Conservation (phyloP, 2,797 vertebrate species). For the Rhinogobio ventralis region DNA sequence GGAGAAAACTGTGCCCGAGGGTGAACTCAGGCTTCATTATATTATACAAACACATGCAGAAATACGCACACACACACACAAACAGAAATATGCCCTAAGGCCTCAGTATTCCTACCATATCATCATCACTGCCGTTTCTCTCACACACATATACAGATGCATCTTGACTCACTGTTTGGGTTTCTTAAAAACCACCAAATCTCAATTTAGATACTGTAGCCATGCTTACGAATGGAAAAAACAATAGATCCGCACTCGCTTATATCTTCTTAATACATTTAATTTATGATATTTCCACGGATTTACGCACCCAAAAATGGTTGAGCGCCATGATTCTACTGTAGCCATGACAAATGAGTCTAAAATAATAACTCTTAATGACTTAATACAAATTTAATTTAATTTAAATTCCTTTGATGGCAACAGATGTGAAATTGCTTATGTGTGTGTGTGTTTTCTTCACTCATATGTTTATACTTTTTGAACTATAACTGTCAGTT, state of each 20-base stretch:
- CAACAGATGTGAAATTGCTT: not conserved
- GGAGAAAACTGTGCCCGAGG: not conserved
- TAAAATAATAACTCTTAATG: not conserved
- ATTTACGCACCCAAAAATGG: too few species aligned
- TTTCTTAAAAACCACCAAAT: not conserved
- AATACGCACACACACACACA: constrained; percentile 26
- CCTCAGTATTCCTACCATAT: not conserved
- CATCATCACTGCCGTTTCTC: not conserved
- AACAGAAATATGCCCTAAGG: not conserved
- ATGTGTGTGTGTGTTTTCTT: not conserved
- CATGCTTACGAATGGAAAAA: too few species aligned
- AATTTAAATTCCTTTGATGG: not conserved
- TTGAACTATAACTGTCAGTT: not conserved
- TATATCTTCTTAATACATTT: too few species aligned
- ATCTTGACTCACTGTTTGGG: not conserved
- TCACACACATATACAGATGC: not conserved
- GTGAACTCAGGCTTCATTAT: constrained; percentile 36
- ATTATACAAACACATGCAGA: constrained; percentile 31
- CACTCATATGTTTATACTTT: not conserved
- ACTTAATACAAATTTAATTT: not conserved
- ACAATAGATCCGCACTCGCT: too few species aligned
- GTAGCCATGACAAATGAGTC: not conserved
- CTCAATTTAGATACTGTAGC: not conserved
- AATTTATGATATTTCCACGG: too few species aligned
- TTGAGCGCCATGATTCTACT: too few species aligned